Base-by-base conservation (phyloP, 2,888 invertebrate species). In the Lasioglossum morio region DNA sequence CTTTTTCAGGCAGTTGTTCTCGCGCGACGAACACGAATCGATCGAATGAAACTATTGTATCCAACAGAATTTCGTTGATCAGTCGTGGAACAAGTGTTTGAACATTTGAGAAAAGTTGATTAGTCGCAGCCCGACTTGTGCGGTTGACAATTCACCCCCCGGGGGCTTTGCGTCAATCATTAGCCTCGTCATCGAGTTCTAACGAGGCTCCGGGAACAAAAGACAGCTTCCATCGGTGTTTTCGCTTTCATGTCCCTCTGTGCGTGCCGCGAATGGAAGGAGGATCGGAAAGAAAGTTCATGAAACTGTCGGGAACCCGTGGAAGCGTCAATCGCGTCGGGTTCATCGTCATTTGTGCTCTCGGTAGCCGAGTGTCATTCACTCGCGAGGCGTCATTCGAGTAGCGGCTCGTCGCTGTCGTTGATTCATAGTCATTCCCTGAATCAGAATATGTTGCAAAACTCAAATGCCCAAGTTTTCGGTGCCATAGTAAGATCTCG, bases 141-240 rank as follows among this genome's bases (percentile, higher is more conserved):
- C 66, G 66, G 30, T 66, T 66, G 19, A 30, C 8, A 34, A 34
- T 19, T 14, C 34, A 30, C 19, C 66, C 19, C 19, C 34, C 34
- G 34, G 19, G 19, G 66, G 4, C 19, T 66, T 3, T 34, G 4
- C 30, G 27, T 72, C 46, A 10, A 46, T 46, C 46, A 72, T 43
- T 77, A 73, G 76, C 81, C n/a, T 43, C 46, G 76, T 81, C 72
- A 57, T 77, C 76, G 63, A 69, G 81, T 72, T 53, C 57, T 77
- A 84, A 84, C 81, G 81, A 81, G 69, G 76, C 69, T 30, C 69
- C 27, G 69, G 23, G 82, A 84, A 82, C 84, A 84, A 82, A 81
- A 60, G 77, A 30, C 46, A 46, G 30, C 60, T 16, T 46, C 73
- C 77, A 82, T 74, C 34, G 73, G 69, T 77, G 82, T 82, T 40